A percentile compares a stretch with the other conserved stretches of the same genome.
These are phyloP conservation scores for Calycopis cecrops DNA, from an alignment of 1,140 invertebrate species.

Conservation along the genomic window DNA sequence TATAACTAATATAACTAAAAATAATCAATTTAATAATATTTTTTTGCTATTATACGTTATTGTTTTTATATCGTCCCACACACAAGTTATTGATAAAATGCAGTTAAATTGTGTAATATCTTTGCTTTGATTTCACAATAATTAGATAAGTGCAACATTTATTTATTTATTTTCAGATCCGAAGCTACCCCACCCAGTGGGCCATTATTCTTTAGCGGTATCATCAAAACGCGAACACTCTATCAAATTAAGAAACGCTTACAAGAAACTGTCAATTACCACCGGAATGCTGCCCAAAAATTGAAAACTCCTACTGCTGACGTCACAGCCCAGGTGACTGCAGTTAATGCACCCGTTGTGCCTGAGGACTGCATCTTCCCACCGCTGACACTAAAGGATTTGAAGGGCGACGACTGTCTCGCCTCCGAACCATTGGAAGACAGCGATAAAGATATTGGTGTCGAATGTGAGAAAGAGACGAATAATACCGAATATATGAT, in stretches of 20 bases:
- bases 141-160: no score
- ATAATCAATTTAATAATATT: no score
- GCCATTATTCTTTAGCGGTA: constrained; percentile 52
- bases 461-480: constrained; percentile 18
- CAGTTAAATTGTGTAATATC: no score
- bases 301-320: constrained; percentile 21
- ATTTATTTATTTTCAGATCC: constrained; percentile 25
- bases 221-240: constrained; percentile 51
- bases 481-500: constrained; percentile 29
- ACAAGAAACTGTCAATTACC: constrained; percentile 42
- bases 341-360: constrained; percentile 15
- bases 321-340: constrained; percentile 3
- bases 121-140: no score
- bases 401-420: constrained; percentile 32
- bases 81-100: not conserved
- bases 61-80: no score
- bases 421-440: constrained; percentile 29
- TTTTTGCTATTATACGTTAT: no score
- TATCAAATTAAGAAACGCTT: constrained; percentile 46
- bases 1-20: no score
- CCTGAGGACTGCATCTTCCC: constrained; percentile 32
- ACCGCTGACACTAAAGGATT: constrained; percentile 39
- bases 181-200: constrained; percentile 40
- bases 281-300: constrained; percentile 34
- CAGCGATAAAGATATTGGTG: constrained; percentile 8